Percentiles rank a stretch among this genome's conserved stretches.
Evolutionary conservation across 2,797 vertebrate species (phyloP).

Genomic region (Melanotaenia pygmaea): DNA sequence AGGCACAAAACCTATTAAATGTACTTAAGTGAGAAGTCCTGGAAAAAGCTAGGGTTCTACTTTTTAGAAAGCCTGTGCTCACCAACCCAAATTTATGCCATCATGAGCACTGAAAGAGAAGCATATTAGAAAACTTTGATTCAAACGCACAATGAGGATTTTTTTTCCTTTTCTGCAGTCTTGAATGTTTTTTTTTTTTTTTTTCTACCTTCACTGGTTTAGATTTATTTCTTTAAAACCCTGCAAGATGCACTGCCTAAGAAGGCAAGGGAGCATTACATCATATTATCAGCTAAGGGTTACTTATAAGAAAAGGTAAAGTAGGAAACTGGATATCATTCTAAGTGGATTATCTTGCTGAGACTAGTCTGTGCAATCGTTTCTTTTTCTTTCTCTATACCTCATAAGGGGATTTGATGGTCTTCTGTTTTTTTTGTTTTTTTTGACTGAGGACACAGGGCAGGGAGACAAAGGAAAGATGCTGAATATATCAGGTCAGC

Average conservation of each 20-base stretch:
- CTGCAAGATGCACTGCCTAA: slow-evolving; percentile 3
- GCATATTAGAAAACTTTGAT: background rate
- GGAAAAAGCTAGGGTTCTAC: slow-evolving; percentile 15
- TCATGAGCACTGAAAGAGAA: slow-evolving; percentile 49
- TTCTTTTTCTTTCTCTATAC: slow-evolving; percentile 2
- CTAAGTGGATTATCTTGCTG: slow-evolving; percentile 14
- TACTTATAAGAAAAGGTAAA: slow-evolving; percentile 18
- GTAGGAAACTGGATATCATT: background rate
- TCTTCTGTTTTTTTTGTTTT: slow-evolving; percentile 19
- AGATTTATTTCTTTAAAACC: background rate
- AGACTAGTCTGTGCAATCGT: background rate
- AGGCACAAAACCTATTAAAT: slow-evolving; percentile 41
- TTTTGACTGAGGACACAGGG: slow-evolving; percentile 9
- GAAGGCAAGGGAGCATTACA: background rate
- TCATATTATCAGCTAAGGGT: slow-evolving; percentile 11
- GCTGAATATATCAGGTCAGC: slow-evolving; percentile 14
- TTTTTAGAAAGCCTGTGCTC: slow-evolving; percentile 23
- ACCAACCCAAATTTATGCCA: slow-evolving; percentile 46
- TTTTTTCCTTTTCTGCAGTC: slow-evolving; percentile 16
- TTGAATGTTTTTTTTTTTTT: too few species aligned
- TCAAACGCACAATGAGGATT: slow-evolving; percentile 13
- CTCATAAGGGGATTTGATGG: slow-evolving; percentile 21
- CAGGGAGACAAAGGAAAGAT: slow-evolving; percentile 24
- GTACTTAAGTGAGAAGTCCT: slow-evolving; percentile 49
- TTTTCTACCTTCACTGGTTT: background rate